Conservation (phyloP, 2,888 invertebrate genomes). For the Tholera decimalis region DNA sequence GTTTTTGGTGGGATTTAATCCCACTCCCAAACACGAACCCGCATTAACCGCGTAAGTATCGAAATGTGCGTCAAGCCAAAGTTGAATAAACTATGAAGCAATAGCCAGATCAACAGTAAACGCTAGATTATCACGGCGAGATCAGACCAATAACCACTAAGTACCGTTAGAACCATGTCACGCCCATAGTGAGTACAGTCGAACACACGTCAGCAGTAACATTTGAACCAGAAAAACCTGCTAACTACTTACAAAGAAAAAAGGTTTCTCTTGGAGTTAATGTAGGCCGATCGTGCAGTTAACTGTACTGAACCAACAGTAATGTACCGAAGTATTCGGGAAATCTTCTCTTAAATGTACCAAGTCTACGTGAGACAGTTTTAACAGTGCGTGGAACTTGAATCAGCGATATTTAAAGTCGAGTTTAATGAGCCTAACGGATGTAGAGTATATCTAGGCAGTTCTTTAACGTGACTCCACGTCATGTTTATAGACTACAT, state of each 20-base stretch:
- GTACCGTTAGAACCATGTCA: constrained; percentile 68
- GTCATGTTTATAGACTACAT: neutral
- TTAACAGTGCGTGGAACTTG: constrained; percentile 18
- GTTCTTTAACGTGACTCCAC: neutral
- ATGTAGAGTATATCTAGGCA: neutral
- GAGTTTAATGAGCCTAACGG: constrained; percentile 20
- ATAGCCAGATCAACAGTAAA: constrained; percentile 62
- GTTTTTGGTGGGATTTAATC: too few species aligned
- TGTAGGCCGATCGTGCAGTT: neutral
- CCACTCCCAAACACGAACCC: constrained; percentile 9
- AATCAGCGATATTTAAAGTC: constrained; percentile 20
- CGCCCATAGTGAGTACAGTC: constrained; percentile 46
- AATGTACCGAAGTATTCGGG: constrained; percentile 34
- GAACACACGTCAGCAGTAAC: constrained; percentile 4
- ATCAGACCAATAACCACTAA: constrained; percentile 66
- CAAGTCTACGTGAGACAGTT: constrained; percentile 10
- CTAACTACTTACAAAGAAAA: neutral
- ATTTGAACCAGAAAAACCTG: constrained; percentile 19
- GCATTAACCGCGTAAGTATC: too few species aligned
- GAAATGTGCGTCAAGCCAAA: constrained; percentile 22
- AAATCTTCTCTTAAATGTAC: constrained; percentile 34
- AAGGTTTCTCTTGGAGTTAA: neutral
- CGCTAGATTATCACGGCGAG: constrained; percentile 64
- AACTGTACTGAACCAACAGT: constrained; percentile 40
- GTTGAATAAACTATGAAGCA: constrained; percentile 62